Evolutionary conservation across 2,113 vertebrate species (phyloP).

Genomic region (Phaethon lepturus): DNA sequence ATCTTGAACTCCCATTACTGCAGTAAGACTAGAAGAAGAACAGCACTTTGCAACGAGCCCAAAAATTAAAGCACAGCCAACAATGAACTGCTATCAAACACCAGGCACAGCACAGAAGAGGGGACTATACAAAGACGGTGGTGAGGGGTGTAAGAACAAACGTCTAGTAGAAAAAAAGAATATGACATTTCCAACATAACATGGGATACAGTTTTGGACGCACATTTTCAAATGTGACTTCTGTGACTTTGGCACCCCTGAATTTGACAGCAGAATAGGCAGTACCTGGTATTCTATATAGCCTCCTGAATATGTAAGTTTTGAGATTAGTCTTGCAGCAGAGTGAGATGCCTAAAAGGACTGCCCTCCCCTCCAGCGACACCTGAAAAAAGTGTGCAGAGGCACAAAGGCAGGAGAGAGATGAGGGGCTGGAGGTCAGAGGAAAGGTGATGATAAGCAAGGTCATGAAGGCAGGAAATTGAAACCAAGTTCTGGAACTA

Average conservation of each 20-base stretch:
- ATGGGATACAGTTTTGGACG: accelerated
- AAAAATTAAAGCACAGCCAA: background rate
- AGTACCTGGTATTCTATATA: background rate
- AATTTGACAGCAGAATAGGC: background rate
- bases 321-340: background rate
- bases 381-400: background rate
- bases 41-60: background rate
- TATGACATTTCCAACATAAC: background rate
- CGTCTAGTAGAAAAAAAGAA: background rate
- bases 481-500: background rate
- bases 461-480: background rate
- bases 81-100: background rate
- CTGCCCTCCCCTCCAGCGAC: background rate
- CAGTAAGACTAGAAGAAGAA: background rate
- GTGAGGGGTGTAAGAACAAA: background rate
- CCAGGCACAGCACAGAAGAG: accelerated
- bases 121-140: background rate
- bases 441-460: background rate
- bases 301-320: background rate
- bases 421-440: background rate
- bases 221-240: background rate
- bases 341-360: background rate
- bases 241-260: background rate
- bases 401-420: background rate
- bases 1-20: background rate